Conservation (phyloP, 2,113 vertebrate genomes). For the Charadrius vociferus region DNA sequence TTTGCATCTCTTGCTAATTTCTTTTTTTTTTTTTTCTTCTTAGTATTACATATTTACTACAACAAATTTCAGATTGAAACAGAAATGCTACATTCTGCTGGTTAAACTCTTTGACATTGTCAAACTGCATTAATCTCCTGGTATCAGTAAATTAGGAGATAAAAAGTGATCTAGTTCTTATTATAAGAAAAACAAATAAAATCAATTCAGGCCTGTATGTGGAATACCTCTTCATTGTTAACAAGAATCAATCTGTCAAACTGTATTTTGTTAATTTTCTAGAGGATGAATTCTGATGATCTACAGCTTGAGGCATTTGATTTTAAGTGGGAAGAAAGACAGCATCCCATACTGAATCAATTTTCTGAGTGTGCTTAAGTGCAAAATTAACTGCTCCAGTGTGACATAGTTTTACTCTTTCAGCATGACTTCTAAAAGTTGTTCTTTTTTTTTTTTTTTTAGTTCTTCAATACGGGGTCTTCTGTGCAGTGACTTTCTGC, state of each 20-base stretch:
- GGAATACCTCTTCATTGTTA: not conserved
- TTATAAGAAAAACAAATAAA: not conserved
- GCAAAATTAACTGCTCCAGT: not conserved
- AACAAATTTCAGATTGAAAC: not conserved
- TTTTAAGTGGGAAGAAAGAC: slow-evolving; percentile 6
- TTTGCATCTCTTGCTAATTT: not conserved
- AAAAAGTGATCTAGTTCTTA: not conserved
- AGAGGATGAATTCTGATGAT: not conserved
- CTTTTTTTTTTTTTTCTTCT: not conserved
- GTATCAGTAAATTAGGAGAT: not conserved
- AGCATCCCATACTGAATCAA: not conserved
- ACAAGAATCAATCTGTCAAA: not conserved
- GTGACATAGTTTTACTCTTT: not conserved
- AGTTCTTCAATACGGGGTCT: not conserved
- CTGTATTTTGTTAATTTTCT: not conserved
- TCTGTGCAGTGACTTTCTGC: not conserved
- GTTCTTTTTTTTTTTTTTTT: not conserved
- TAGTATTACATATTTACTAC: not conserved
- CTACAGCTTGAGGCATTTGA: not conserved
- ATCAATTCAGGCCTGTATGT: not conserved
- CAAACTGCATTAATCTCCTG: not conserved
- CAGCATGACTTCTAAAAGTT: not conserved
- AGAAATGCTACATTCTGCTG: not conserved
- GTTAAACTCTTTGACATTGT: not conserved
- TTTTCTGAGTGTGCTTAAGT: not conserved